phyloP scores from a whole-genome alignment of 2,888 invertebrate species.

The Cephus sareptanus region DNA sequence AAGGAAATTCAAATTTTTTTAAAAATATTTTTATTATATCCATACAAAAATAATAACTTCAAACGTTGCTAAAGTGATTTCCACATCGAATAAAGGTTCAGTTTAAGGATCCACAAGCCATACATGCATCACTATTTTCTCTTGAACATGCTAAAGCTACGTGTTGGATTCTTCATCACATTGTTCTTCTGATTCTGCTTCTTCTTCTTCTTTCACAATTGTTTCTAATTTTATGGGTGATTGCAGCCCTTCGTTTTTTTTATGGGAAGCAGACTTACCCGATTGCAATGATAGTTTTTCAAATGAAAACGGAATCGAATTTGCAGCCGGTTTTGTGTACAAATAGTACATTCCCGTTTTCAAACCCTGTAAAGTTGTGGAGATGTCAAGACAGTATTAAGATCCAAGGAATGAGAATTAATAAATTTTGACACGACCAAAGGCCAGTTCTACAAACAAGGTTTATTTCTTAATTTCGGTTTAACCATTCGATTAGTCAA shows the following conservation, averaged over 20 bases:
- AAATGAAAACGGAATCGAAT: conserved; percentile 95
- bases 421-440: too few relatives aligned
- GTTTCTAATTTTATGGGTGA: not conserved
- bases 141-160: not conserved
- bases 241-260: not conserved
- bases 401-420: too few relatives aligned
- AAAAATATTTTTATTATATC: not conserved
- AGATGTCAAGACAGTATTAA: not conserved
- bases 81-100: not conserved
- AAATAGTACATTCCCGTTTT: conserved; percentile 99
- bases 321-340: conserved; percentile 91
- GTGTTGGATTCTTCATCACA: not conserved
- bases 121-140: not conserved
- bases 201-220: not conserved
- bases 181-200: not conserved
- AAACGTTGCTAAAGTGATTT: not conserved
- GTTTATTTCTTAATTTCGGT: too few relatives aligned
- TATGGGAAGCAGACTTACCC: not conserved
- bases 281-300: conserved; percentile 76
- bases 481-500: too few relatives aligned
- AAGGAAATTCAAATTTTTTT: not conserved
- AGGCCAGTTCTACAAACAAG: too few relatives aligned
- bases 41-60: not conserved
- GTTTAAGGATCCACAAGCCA: not conserved
- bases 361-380: conserved; percentile 70